Evolutionary conservation across 2,113 vertebrate genomes (phyloP), one percentile per base, ranked within the genome.

Genomic region (Hystrix cristata): DNA sequence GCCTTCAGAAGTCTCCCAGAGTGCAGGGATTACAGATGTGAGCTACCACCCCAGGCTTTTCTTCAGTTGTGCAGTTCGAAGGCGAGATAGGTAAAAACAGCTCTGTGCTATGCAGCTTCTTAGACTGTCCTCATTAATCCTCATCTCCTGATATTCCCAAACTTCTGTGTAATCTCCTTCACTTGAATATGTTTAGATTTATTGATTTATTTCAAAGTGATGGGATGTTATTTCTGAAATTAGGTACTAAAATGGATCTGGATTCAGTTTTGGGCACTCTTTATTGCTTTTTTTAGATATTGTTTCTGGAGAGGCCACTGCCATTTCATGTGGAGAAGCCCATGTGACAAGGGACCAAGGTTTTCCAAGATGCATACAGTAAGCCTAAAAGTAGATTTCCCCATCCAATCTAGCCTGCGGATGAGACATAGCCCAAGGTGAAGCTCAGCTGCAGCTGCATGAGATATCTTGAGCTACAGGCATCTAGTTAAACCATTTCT

Each of bases 161-260:
- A 92, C 31, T 10, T 23, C 71, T 72, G 9, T 90, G 31, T 74
- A 79, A 79, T 74, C 46, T 64, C 53, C 27, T 83, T 34, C 16
- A 48, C 43, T 51, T 72, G 16, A 97, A 79, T 71, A 38, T 88
- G 62, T n/a, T 71, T 92, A 16, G 57, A 90, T 87, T 65, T 46
- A 60, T 3, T 87, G 43, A 91, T 53, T 90, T 69, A 87, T 29
- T 95, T 81, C 15, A 57, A 79, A 80, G n/a, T 92, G 67, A 67
- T 80, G 5, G 27, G 29, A 86, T 72, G 18, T 72, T 38, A 89
- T 51, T 78, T 89, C 23, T 95, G 53, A 64, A 19, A 85, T 76
- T 69, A 86, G 2, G 55, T 64, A 72, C 62, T 88, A 85, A 91
- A 95, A 64, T 64, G 38, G 72, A 19, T 82, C 69, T 89, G 79